phyloP scores from a whole-genome alignment of 2,888 invertebrate genomes.

The Serripes groenlandicus region DNA sequence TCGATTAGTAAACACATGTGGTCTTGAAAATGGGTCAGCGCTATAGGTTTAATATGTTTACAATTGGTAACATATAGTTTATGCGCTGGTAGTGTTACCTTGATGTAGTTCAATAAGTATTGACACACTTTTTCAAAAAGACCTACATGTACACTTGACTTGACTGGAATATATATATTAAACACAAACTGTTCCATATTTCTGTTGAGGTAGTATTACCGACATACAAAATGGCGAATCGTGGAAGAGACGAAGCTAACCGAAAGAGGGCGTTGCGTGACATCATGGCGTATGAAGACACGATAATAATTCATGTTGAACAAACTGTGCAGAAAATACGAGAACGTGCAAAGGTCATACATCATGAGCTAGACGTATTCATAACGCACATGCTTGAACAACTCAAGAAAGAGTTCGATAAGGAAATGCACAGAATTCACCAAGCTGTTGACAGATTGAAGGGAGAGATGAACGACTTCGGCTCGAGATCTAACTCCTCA shows the following conservation, averaged over 20 bases:
- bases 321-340: slow-evolving; percentile 60
- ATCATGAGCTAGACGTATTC: slow-evolving; percentile 55
- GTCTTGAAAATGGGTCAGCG: too few species aligned
- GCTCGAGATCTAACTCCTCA: slow-evolving; percentile 35
- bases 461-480: background rate
- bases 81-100: too few species aligned
- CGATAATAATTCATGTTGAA: slow-evolving; percentile 60
- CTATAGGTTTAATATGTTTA: too few species aligned
- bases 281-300: slow-evolving; percentile 60
- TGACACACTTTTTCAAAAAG: too few species aligned
- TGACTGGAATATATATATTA: too few species aligned
- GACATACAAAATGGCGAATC: slow-evolving; percentile 13
- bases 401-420: slow-evolving; percentile 57
- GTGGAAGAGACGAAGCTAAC: slow-evolving; percentile 23
- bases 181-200: too few species aligned
- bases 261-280: slow-evolving; percentile 55
- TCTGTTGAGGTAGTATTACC: too few species aligned
- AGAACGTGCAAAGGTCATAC: slow-evolving; percentile 57
- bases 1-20: too few species aligned
- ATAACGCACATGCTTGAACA: slow-evolving; percentile 44
- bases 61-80: too few species aligned
- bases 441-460: slow-evolving; percentile 56
- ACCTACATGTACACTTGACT: too few species aligned
- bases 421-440: slow-evolving; percentile 50
- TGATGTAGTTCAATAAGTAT: too few species aligned